A percentile compares a stretch with the other conserved stretches of the same genome.
phyloP scores from a whole-genome alignment of 2,797 vertebrate genomes.

The Kryptopterus vitreolus region DNA sequence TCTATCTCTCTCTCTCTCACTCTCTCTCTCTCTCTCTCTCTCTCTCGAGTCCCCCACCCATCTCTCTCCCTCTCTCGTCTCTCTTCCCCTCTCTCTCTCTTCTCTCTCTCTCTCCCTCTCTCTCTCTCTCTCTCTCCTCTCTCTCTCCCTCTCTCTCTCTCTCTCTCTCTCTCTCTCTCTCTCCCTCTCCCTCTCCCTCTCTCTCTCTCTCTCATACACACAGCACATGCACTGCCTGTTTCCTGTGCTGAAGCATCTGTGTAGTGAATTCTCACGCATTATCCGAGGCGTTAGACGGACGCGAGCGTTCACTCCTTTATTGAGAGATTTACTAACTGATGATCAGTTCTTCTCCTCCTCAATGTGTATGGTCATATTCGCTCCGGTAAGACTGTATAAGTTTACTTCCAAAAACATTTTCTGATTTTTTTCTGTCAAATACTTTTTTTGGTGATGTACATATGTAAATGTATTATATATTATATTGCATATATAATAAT shows the following conservation, averaged over 20 bases:
- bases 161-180: slow-evolving; percentile 15
- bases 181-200: slow-evolving; percentile 18
- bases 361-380: slow-evolving; percentile 99
- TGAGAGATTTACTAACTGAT: slow-evolving; percentile 49
- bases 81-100: slow-evolving; percentile 19
- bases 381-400: slow-evolving; percentile 88
- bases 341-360: slow-evolving; percentile 73
- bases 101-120: slow-evolving; percentile 14
- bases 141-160: slow-evolving; percentile 23
- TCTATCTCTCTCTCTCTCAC: slow-evolving; percentile 11
- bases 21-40: slow-evolving; percentile 24
- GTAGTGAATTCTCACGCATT: slow-evolving; percentile 37
- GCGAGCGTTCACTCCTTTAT: slow-evolving; percentile 44
- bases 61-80: slow-evolving; percentile 8
- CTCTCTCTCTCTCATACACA: slow-evolving; percentile 7
- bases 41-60: no score
- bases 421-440: neutral
- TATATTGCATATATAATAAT: no score
- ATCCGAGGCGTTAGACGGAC: slow-evolving; percentile 42
- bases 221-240: slow-evolving; percentile 4
- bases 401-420: slow-evolving; percentile 10
- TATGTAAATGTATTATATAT: no score
- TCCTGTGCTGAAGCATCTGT: slow-evolving; percentile 42
- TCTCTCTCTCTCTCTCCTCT: slow-evolving; percentile 18
- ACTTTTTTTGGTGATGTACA: neutral